phyloP scores from a whole-genome alignment of 2,113 vertebrate genomes.

The Halichoerus grypus region DNA sequence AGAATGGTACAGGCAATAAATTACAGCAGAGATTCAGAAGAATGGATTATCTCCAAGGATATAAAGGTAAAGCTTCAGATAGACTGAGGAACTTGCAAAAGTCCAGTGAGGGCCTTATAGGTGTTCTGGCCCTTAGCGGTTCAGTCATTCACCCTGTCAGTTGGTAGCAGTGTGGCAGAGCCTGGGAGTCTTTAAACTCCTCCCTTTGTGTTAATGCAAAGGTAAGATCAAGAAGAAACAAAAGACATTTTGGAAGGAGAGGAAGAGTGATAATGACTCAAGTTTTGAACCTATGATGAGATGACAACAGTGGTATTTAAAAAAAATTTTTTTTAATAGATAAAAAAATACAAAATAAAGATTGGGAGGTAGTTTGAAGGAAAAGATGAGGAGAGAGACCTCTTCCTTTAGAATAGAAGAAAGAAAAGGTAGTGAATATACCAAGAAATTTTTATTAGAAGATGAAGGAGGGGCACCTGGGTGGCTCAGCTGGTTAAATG shows the following conservation, averaged over 20 bases:
- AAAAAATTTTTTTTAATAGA: too few species aligned
- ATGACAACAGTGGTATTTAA: not conserved
- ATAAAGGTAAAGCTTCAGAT: not conserved
- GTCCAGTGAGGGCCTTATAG: not conserved
- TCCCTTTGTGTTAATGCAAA: slow-evolving; percentile 14
- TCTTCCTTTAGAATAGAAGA: not conserved
- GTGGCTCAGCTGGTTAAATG: not conserved
- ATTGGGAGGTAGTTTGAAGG: not conserved
- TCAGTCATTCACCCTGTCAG: not conserved
- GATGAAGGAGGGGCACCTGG: not conserved
- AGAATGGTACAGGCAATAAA: not conserved
- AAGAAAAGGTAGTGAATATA: not conserved
- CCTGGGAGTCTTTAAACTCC: not conserved
- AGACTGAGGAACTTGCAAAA: not conserved
- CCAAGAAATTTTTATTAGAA: not conserved
- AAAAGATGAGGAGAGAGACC: not conserved
- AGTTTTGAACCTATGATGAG: slow-evolving; percentile 21
- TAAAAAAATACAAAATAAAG: not conserved
- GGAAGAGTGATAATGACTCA: not conserved
- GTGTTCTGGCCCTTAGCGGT: not conserved
- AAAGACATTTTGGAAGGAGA: not conserved
- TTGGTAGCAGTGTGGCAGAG: not conserved
- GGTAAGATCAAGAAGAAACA: slow-evolving; percentile 4
- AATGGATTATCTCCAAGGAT: not conserved
- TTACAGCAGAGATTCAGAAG: not conserved